A percentile compares a stretch with the other conserved stretches of the same genome.
Evolutionary conservation across 1,140 invertebrate species (phyloP).

Genomic region (Lucilia sericata): DNA sequence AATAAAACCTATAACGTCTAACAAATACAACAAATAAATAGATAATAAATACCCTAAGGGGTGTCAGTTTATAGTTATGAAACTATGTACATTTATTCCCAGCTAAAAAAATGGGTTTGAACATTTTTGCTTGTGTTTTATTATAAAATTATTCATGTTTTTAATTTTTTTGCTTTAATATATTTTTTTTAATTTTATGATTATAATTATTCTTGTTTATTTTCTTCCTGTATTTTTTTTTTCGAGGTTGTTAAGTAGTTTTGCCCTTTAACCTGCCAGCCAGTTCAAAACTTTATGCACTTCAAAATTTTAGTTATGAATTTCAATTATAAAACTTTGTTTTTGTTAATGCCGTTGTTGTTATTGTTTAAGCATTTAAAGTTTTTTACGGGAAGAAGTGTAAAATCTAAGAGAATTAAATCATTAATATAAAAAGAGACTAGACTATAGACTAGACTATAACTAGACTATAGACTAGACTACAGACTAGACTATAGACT

Average conservation of each 20-base stretch:
- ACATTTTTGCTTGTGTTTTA: background rate
- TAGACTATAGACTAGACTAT: too few relatives aligned
- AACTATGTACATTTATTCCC: background rate
- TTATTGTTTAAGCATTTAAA: background rate
- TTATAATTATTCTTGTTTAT: background rate
- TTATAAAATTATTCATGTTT: background rate
- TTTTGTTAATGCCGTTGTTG: background rate
- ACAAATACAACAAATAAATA: background rate
- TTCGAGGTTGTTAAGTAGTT: slow-evolving; percentile 9
- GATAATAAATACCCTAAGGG: background rate
- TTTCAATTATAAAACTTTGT: slow-evolving; percentile 26
- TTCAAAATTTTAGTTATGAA: slow-evolving; percentile 19
- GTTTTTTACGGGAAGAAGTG: too few relatives aligned
- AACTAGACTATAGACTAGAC: too few relatives aligned
- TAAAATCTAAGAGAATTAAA: too few relatives aligned
- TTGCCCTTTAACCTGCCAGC: slow-evolving; percentile 19
- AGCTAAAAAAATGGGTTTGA: background rate
- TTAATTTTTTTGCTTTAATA: background rate
- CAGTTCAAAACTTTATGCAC: background rate
- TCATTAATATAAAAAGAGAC: too few relatives aligned
- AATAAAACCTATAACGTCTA: background rate
- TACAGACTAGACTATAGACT: too few relatives aligned
- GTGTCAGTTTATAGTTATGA: background rate
- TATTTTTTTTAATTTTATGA: background rate
- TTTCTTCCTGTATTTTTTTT: background rate